Percentiles rank a stretch among this genome's conserved stretches.
Evolutionary conservation across 2,797 vertebrate genomes (phyloP).

Genomic region (Eulemur rubriventer): DNA sequence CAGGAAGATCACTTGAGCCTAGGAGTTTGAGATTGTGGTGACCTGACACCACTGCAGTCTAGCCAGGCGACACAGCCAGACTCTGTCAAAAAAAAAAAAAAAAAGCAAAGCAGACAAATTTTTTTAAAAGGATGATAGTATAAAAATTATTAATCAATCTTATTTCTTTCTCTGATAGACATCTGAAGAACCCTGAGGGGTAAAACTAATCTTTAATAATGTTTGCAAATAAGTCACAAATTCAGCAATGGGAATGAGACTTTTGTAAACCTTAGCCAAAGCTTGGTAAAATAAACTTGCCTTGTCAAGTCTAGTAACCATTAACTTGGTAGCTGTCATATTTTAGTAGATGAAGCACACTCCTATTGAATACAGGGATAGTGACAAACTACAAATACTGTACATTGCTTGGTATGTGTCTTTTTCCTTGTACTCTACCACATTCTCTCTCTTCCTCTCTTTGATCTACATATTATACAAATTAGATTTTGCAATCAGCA

Average conservation of each 20-base stretch:
- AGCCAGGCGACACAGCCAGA: too few species aligned
- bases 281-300: background rate
- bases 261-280: conserved; percentile 15
- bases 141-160: background rate
- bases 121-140: background rate
- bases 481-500: conserved; percentile 63
- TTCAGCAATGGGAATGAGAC: background rate
- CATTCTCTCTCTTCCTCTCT: background rate
- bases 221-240: conserved; percentile 60
- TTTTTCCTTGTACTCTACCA: background rate
- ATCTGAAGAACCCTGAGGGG: background rate
- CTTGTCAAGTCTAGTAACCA: background rate
- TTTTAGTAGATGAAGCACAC: background rate
- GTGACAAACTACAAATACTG: background rate
- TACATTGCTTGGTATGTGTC: background rate
- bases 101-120: too few species aligned
- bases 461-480: conserved; percentile 64
- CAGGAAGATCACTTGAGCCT: background rate
- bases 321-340: background rate
- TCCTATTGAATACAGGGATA: background rate
- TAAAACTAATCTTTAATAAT: conserved; percentile 24
- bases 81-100: too few species aligned
- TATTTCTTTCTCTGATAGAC: background rate
- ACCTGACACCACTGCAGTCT: too few species aligned
- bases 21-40: background rate